Conservation (phyloP, 2,113 vertebrate genomes). For the Odocoileus hemionus region DNA sequence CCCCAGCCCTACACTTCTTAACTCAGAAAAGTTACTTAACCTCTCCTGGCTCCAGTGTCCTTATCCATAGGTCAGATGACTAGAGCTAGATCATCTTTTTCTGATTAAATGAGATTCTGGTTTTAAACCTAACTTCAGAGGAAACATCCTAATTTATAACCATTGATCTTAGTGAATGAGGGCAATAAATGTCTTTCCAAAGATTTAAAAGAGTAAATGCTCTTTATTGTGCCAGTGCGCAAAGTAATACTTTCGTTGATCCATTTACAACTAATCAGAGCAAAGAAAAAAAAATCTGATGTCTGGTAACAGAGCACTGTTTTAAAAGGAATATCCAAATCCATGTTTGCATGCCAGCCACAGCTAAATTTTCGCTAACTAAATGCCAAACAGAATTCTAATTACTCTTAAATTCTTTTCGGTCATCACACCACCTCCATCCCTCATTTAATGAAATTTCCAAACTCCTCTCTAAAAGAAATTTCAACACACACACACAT, state of each 20-base stretch:
- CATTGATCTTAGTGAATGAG: slow-evolving; percentile 33
- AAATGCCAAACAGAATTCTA: slow-evolving; percentile 10
- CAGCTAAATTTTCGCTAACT: slow-evolving; percentile 18
- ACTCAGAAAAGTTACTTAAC: background rate
- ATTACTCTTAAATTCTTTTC: background rate
- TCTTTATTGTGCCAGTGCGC: background rate
- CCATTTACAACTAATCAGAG: slow-evolving; percentile 8
- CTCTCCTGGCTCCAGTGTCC: background rate
- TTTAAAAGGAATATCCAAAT: slow-evolving; percentile 15
- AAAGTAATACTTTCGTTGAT: background rate
- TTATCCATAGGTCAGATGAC: background rate
- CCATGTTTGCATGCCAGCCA: background rate
- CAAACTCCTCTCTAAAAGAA: slow-evolving; percentile 15
- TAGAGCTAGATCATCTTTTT: background rate
- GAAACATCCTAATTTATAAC: slow-evolving; percentile 45
- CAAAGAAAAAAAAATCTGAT: background rate
- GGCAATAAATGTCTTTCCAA: slow-evolving; percentile 49
- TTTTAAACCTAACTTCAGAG: slow-evolving; percentile 29
- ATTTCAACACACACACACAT: background rate
- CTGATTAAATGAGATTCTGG: slow-evolving; percentile 21
- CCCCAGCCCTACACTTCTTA: background rate
- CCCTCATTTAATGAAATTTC: slow-evolving; percentile 16
- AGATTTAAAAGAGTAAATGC: slow-evolving; percentile 19
- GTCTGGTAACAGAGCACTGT: background rate
- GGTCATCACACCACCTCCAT: background rate